Base-by-base conservation (phyloP, 2,797 vertebrate genomes). In the Gambusia yucatana region DNA sequence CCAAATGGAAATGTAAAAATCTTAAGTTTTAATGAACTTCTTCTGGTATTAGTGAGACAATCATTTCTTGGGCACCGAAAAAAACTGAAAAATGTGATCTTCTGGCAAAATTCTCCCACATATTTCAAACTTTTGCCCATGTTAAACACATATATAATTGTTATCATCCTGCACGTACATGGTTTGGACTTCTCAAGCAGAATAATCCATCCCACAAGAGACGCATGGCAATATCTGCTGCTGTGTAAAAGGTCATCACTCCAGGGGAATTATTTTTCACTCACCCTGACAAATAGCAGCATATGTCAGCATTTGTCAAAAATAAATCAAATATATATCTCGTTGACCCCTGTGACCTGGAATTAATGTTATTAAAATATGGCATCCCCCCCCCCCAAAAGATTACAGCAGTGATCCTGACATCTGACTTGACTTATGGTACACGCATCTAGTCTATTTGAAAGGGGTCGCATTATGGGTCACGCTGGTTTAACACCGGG, bases 391-490 rank as follows among this genome's bases (percentile, higher is more conserved):
- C 2, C 4, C 77, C 41, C 8, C 4, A 59, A 52, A 28, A 73
- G 73, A 82, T 88, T 55, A 77, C 11, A 28, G 46, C 3, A 47
- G 67, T 83, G 78, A 78, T 81, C 84, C 7, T 44, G 82, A 85
- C 80, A 75, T 75, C 61, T 76, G 71, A 75, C 73, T 72, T 0
- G 0, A 72, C 84, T 84, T 79, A 71, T 46, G 61, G 48, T 69
- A 67, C 41, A 63, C 14, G 9, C 8, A 77, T 86, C 36, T 46
- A 75, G 59, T 84, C 73, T 63, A 73, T 67, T 39, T 57, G 79
- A 89, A 84, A 89, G 78, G 76, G 78, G 76, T 87, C 84, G 87
- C 14, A n/a, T 75, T 36, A 36, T 57, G 50, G 69, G 75, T 83
- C 52, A 61, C 6, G 74, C 72, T 79, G 77, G 79, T 83, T 52